Evolutionary conservation across 2,888 invertebrate genomes (phyloP).

Genomic region (Nebria brevicollis): DNA sequence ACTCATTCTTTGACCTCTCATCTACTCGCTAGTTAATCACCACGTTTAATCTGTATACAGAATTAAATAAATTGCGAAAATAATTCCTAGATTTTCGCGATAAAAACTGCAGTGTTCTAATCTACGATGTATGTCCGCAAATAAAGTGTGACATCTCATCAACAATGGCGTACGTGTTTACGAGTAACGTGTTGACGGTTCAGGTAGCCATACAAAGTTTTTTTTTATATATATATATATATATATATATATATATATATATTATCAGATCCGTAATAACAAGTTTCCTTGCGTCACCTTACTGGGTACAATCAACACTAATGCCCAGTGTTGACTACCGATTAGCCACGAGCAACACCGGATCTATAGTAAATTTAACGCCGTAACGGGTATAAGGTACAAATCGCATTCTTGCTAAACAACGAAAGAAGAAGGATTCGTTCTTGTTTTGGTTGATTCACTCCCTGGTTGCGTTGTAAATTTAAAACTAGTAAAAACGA

Average conservation of each 20-base stretch:
- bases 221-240: neutral
- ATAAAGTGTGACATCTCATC: conserved; percentile 16
- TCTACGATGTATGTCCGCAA: neutral
- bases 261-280: neutral
- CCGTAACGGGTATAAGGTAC: neutral
- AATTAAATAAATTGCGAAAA: neutral
- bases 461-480: too few species aligned
- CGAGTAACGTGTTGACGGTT: neutral
- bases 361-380: neutral
- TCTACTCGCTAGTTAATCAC: too few species aligned
- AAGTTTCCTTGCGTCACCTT: neutral
- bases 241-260: too few species aligned
- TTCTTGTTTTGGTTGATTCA: neutral
- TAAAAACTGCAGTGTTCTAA: neutral
- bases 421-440: neutral
- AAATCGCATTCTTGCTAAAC: neutral
- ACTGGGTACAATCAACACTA: neutral
- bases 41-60: too few species aligned
- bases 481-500: too few species aligned
- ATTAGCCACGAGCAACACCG: neutral
- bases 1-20: too few species aligned
- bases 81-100: neutral
- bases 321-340: neutral
- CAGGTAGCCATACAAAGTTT: neutral
- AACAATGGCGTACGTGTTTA: conserved; percentile 5